These are phyloP conservation scores for Exaiptasia diaphana DNA, from an alignment of 64 coral and sea anemone species.

Conservation along the genomic window DNA sequence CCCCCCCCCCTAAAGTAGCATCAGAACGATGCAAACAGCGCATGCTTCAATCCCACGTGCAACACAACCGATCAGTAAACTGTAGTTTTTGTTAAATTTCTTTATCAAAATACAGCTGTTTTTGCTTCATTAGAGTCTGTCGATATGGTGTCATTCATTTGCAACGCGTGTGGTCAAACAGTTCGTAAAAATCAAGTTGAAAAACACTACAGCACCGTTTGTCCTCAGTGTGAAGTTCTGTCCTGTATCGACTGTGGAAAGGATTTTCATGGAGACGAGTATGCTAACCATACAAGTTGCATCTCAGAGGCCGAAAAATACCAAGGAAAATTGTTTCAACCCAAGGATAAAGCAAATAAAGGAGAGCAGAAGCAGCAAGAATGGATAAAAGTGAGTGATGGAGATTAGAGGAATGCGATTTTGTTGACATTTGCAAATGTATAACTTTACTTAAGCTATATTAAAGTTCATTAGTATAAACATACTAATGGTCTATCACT, in stretches of 20 bases:
- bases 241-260: conserved; percentile 93
- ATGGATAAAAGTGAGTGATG: conserved; percentile 70
- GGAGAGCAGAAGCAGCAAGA: conserved; percentile 92
- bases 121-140: background rate
- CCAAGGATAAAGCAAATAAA: conserved; percentile 88
- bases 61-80: no score
- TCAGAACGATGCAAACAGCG: background rate
- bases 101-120: background rate
- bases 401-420: background rate
- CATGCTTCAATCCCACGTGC: conserved; percentile 7
- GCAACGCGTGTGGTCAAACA: conserved; percentile 83
- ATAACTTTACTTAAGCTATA: background rate
- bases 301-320: conserved; percentile 96
- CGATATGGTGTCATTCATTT: conserved; percentile 90
- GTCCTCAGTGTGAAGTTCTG: conserved; percentile 69
- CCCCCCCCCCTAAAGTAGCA: background rate
- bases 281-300: conserved; percentile 74
- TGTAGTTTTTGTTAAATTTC: background rate
- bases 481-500: no score
- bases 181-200: conserved; percentile 91
- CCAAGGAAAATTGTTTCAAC: conserved; percentile 95
- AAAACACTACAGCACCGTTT: conserved; percentile 84
- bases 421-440: background rate
- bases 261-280: conserved; percentile 88
- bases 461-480: no score